phyloP scores from a whole-genome alignment of 2,888 invertebrate genomes.

The Agrochola litura region DNA sequence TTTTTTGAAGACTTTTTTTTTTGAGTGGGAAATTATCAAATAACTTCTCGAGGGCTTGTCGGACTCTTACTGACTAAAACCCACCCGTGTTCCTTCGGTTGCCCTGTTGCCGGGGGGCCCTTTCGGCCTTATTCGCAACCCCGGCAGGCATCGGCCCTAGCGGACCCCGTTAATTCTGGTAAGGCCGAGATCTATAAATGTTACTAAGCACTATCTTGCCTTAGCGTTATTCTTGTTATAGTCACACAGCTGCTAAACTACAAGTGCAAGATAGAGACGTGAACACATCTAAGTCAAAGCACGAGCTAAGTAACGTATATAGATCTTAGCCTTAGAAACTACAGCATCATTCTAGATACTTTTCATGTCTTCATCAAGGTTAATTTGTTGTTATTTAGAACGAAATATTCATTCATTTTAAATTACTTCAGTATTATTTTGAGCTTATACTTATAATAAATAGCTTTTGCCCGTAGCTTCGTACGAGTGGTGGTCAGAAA shows the following conservation, averaged over 20 bases:
- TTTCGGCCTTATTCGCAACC: too few species aligned
- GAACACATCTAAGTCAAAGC: not conserved
- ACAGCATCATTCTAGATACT: not conserved
- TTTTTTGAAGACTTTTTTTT: not conserved
- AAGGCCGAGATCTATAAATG: not conserved
- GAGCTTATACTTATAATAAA: not conserved
- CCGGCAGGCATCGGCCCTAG: too few species aligned
- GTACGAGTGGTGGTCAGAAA: too few species aligned
- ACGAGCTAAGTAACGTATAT: not conserved
- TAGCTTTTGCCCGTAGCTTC: too few species aligned
- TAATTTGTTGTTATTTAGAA: not conserved
- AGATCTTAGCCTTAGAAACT: not conserved
- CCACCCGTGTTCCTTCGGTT: too few species aligned
- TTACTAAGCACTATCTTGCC: not conserved
- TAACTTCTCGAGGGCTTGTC: too few species aligned
- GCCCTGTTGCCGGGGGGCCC: too few species aligned
- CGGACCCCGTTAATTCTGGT: too few species aligned
- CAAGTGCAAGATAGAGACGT: not conserved
- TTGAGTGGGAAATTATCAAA: too few species aligned
- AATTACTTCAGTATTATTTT: not conserved
- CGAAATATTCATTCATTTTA: not conserved
- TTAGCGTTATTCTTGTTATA: not conserved
- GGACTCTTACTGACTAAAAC: too few species aligned
- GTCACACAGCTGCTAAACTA: not conserved
- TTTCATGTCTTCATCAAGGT: not conserved